Evolutionary conservation across 2,888 invertebrate genomes (phyloP).

Genomic region (Tinea trinotella): DNA sequence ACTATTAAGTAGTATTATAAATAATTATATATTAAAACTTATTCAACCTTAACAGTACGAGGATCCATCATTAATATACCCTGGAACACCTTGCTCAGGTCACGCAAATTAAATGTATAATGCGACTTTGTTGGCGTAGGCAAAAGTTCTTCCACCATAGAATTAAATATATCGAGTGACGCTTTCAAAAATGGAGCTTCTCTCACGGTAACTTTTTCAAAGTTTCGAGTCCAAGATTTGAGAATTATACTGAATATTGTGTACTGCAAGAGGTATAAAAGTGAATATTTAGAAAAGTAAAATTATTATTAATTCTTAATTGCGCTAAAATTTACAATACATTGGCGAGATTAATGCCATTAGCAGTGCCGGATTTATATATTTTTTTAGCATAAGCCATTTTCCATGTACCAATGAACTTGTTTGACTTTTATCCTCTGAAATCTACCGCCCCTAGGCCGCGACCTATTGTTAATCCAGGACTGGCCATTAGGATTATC

Average conservation of each 20-base stretch:
- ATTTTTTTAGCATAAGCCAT: no score
- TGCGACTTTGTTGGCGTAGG: constrained; percentile 93
- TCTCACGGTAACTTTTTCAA: constrained; percentile 37
- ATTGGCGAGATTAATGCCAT: no score
- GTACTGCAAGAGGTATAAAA: constrained; percentile 41
- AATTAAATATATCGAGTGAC: constrained; percentile 78
- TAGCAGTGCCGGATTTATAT: no score
- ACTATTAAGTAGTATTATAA: background rate
- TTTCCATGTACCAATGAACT: no score
- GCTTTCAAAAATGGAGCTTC: constrained; percentile 73
- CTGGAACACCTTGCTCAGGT: constrained; percentile 88
- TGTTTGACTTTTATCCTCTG: no score
- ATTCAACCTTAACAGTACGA: constrained; percentile 69
- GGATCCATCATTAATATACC: constrained; percentile 83
- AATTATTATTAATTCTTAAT: no score
- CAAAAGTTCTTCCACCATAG: constrained; percentile 77
- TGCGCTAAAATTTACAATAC: no score
- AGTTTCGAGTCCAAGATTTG: constrained; percentile 74
- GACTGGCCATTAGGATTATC: no score
- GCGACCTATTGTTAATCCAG: no score
- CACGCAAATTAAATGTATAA: constrained; percentile 91
- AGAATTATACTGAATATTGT: constrained; percentile 80
- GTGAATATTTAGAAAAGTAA: no score
- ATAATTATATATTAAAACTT: background rate
- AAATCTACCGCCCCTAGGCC: no score